A percentile compares a stretch with the other conserved stretches of the same genome.
Evolutionary conservation across 2,113 vertebrate species (phyloP).

Genomic region (Dipodomys spectabilis): DNA sequence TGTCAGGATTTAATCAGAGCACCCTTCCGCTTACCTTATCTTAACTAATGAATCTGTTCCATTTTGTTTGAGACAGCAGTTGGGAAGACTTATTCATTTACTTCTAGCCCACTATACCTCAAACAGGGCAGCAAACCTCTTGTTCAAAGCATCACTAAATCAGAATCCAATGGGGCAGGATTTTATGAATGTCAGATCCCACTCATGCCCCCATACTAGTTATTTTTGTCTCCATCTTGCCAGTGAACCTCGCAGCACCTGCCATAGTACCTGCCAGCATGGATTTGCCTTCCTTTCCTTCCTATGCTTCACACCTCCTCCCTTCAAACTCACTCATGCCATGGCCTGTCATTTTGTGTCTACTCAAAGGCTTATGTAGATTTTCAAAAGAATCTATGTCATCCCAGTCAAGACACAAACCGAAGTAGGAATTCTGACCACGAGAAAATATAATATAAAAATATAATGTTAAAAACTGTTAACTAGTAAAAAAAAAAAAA

Average conservation of each 20-base stretch:
- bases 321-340: not conserved
- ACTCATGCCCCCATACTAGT: not conserved
- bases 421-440: not conserved
- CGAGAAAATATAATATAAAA: not conserved
- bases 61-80: constrained; percentile 5
- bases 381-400: not conserved
- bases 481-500: not conserved
- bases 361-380: too few species aligned
- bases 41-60: not conserved
- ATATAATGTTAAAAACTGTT: not conserved
- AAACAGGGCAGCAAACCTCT: not conserved
- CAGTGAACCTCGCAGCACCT: not conserved
- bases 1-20: constrained; percentile 20
- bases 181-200: not conserved
- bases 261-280: not conserved
- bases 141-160: constrained; percentile 11
- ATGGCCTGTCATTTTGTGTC: not conserved
- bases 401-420: constrained; percentile 42
- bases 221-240: not conserved
- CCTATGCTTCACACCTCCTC: not conserved
- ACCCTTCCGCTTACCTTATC: not conserved
- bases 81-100: not conserved
- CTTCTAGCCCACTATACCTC: not conserved
- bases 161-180: not conserved
- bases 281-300: not conserved